Base-by-base conservation (phyloP, 2,113 vertebrate genomes). In the Perca fluviatilis region DNA sequence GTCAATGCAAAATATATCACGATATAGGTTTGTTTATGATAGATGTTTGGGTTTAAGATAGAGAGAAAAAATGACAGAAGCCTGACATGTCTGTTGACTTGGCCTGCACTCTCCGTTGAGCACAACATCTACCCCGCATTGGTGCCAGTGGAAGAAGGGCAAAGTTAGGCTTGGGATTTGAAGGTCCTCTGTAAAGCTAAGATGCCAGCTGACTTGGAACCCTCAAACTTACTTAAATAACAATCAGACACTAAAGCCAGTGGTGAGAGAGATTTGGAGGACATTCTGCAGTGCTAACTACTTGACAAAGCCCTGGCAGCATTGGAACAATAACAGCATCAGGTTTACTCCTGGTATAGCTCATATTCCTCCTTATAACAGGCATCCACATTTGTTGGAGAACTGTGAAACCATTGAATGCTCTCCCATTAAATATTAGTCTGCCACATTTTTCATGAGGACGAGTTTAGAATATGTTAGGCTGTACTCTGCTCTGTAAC, bases 171-270 rank as follows among this genome's bases (percentile, higher is more conserved):
- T 62, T 76, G 73, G 80, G 74, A 80, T 84, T 87, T 85, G 56
- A 76, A 83, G 71, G 79, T 85, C 73, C 77, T 83, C 33, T 54
- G 12, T 69, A 58, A 75, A 49, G 40, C 58, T 72, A 72, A 79
- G 79, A 83, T 69, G 79, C 83, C 75, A 89, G 66, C 69, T 82
- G 67, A 83, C 53, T 65, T 86, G 80, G 80, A 78, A 86, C 27
- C 43, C 49, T 74, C 46, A 54, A 51, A 84, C 51, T 80, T 87
- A 80, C 84, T 85, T 82, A 74, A 82, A 89, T 65, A 88, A 82
- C 79, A 86, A 79, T 79, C 0, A 13, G 76, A 78, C 70, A 51
- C 23, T 63, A 78, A 72, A 80, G 68, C 66, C 66, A 84, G 56
- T 43, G 30, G 66, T 68, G 74, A 83, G 75, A 54, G n/a, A 73